phyloP scores from a whole-genome alignment of 2,888 invertebrate species.

The Hirudinaria manillensis region DNA sequence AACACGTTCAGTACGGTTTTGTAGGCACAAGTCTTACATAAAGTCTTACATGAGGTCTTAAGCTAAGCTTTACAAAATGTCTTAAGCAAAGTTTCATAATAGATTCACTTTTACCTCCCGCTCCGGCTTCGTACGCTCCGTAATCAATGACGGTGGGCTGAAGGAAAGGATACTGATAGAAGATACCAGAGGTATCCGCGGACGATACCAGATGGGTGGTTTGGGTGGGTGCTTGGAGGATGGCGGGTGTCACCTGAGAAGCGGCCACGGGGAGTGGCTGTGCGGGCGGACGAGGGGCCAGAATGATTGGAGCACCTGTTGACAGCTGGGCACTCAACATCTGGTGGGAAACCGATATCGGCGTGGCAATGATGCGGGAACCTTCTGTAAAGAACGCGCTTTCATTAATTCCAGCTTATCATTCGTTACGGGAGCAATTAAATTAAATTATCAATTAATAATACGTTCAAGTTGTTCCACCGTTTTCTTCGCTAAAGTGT shows the following conservation, averaged over 20 bases:
- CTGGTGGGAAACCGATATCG: constrained; percentile 40
- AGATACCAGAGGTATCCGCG: constrained; percentile 33
- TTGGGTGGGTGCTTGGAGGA: constrained; percentile 41
- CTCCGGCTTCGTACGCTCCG: constrained; percentile 38
- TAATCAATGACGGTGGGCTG: constrained; percentile 39
- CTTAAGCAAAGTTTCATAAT: neutral
- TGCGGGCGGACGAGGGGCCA: constrained; percentile 56
- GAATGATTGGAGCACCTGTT: constrained; percentile 82
- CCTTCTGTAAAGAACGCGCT: constrained; percentile 14
- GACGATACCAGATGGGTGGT: constrained; percentile 35
- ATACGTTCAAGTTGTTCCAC: too few species aligned
- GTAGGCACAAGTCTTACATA: too few species aligned
- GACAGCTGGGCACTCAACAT: constrained; percentile 62
- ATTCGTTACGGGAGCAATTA: neutral
- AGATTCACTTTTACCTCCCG: constrained; percentile 30
- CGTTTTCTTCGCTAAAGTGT: too few species aligned
- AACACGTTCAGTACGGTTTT: too few species aligned
- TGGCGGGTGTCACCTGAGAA: constrained; percentile 2
- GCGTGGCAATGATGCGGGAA: constrained; percentile 44
- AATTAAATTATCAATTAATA: too few species aligned
- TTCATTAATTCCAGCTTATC: constrained; percentile 2
- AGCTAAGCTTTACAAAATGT: neutral
- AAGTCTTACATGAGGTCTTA: neutral
- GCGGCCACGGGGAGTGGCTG: constrained; percentile 16
- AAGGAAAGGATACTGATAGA: constrained; percentile 38